A percentile compares a stretch with the other conserved stretches of the same genome.
These are phyloP conservation scores for Eupithecia subumbrata DNA, from an alignment of 2,888 invertebrate species.

Conservation along the genomic window DNA sequence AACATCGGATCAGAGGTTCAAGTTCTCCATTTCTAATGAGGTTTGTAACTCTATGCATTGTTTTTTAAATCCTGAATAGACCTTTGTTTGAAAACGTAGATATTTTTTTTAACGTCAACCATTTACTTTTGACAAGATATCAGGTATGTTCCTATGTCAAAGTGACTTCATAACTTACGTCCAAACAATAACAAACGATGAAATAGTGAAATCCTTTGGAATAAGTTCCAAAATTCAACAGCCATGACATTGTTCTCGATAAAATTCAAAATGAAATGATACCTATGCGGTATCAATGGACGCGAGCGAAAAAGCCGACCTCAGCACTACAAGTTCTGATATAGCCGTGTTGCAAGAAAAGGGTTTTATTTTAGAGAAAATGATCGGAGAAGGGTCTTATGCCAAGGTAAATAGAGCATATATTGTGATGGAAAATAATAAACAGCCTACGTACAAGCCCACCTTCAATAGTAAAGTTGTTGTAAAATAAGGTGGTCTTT, in stretches of 20 bases:
- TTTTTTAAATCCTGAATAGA: not conserved
- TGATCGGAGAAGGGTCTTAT: constrained; percentile 90
- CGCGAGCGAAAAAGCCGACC: constrained; percentile 61
- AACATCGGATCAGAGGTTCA: not conserved
- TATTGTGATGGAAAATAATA: not conserved
- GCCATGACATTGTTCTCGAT: constrained; percentile 58
- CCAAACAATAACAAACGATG: constrained; percentile 28
- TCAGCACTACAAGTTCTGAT: constrained; percentile 71
- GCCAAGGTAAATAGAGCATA: constrained; percentile 84
- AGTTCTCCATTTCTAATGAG: not conserved
- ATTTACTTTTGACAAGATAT: not conserved
- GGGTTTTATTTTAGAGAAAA: constrained; percentile 85
- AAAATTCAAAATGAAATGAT: constrained; percentile 72
- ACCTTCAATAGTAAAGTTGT: not conserved
- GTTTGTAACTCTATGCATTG: not conserved
- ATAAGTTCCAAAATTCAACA: constrained; percentile 37
- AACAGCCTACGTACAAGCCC: not conserved
- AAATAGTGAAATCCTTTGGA: constrained; percentile 31
- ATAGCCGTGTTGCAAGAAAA: constrained; percentile 69
- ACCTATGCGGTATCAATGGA: constrained; percentile 58
- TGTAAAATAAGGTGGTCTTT: not conserved
- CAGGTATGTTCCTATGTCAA: not conserved
- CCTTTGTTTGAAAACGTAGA: not conserved
- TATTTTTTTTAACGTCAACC: not conserved
- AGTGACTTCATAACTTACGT: not conserved